Conservation (phyloP, 1,140 invertebrate genomes). For the Drosophila dunni region DNA sequence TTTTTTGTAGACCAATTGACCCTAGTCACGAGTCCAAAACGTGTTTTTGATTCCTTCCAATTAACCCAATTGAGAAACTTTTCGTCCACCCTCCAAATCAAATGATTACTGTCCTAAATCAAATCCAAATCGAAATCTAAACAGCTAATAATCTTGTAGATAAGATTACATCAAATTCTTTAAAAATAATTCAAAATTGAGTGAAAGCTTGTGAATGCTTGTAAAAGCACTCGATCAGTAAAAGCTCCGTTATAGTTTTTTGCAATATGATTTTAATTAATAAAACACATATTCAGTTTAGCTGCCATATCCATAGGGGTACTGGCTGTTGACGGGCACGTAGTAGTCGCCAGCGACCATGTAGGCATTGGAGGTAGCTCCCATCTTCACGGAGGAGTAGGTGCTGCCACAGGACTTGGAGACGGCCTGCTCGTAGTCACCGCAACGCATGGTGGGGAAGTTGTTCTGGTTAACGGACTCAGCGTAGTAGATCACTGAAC, state of each 20-base stretch:
- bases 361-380: slow-evolving; percentile 77
- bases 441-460: slow-evolving; percentile 70
- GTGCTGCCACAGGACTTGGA: slow-evolving; percentile 61
- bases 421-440: slow-evolving; percentile 65
- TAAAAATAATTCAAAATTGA: not conserved
- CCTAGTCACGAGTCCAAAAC: too few species aligned
- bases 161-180: slow-evolving; percentile 15
- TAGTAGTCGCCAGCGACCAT: slow-evolving; percentile 83
- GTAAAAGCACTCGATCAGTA: not conserved
- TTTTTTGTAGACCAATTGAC: too few species aligned
- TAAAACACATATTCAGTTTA: slow-evolving; percentile 25
- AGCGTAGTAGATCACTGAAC: slow-evolving; percentile 87
- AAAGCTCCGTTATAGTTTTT: slow-evolving; percentile 28
- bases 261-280: slow-evolving; percentile 34
- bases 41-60: too few species aligned
- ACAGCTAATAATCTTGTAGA: not conserved
- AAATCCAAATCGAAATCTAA: slow-evolving; percentile 45
- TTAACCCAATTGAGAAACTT: not conserved
- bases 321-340: slow-evolving; percentile 69
- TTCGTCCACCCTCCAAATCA: not conserved
- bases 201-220: slow-evolving; percentile 35
- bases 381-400: slow-evolving; percentile 80
- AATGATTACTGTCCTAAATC: slow-evolving; percentile 11
- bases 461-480: slow-evolving; percentile 81
- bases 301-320: slow-evolving; percentile 77